Evolutionary conservation across 1,140 invertebrate species (phyloP).

Genomic region (Drosophila ananassae): DNA sequence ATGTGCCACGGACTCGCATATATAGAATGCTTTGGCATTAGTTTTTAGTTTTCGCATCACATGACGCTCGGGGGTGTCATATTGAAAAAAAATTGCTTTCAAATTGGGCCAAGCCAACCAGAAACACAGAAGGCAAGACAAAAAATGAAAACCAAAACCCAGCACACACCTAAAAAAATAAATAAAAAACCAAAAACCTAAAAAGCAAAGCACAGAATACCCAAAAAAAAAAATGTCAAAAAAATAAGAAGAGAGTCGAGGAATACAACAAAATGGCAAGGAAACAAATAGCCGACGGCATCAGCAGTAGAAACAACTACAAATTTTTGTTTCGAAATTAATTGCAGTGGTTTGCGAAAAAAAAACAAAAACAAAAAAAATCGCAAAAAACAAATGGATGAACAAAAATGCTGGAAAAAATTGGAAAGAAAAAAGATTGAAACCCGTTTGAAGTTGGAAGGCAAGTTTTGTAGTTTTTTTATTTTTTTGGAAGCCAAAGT

Average conservation of each 20-base stretch:
- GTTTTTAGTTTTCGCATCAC: constrained; percentile 76
- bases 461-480: constrained; percentile 41
- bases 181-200: constrained; percentile 13
- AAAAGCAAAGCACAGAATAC: constrained; percentile 3
- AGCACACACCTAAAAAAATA: neutral
- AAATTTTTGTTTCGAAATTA: constrained; percentile 71
- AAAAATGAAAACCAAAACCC: neutral
- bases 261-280: constrained; percentile 16
- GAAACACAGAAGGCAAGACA: constrained; percentile 28
- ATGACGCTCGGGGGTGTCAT: constrained; percentile 76
- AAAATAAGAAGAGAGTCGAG: neutral
- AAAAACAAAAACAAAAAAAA: constrained; percentile 15
- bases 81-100: constrained; percentile 77
- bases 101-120: constrained; percentile 67
- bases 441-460: constrained; percentile 10
- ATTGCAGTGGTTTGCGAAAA: constrained; percentile 64
- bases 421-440: constrained; percentile 13
- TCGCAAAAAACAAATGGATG: neutral
- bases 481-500: constrained; percentile 47
- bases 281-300: constrained; percentile 65
- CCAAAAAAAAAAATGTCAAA: neutral
- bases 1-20: constrained; percentile 51
- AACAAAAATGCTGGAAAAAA: constrained; percentile 1
- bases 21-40: constrained; percentile 55
- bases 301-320: constrained; percentile 39